Conservation (phyloP, 2,113 vertebrate species). For the Rousettus leschenaultii region DNA sequence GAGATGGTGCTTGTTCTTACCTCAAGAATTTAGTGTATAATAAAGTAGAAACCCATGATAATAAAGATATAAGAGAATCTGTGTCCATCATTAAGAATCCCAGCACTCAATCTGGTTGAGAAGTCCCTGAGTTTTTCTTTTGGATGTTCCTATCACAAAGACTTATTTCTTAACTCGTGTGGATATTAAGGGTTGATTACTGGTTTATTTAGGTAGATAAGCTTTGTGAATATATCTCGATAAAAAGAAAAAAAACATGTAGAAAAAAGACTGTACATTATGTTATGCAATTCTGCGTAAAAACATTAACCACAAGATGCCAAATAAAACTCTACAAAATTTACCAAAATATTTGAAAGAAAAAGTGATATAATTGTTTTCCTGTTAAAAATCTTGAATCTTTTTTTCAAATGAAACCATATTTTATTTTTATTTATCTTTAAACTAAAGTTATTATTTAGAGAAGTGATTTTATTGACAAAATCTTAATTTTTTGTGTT, state of each 20-base stretch:
- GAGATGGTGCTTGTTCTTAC: background rate
- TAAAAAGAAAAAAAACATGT: background rate
- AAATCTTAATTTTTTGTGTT: background rate
- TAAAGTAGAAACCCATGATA: background rate
- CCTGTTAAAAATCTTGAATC: background rate
- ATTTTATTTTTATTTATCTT: background rate
- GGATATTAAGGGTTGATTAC: background rate
- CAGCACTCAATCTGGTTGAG: background rate
- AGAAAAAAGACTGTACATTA: background rate
- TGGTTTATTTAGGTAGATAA: background rate
- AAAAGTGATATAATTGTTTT: constrained; percentile 12
- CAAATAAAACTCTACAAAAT: background rate
- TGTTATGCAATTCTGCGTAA: background rate
- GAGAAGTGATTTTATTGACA: background rate
- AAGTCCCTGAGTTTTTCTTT: background rate
- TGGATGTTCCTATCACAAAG: background rate
- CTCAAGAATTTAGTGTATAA: background rate
- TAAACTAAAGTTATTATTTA: background rate
- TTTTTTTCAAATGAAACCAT: background rate
- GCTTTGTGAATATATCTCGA: background rate
- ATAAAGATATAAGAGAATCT: background rate
- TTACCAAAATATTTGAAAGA: background rate
- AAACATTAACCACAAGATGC: background rate
- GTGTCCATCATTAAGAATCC: background rate
- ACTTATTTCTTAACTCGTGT: background rate